phyloP scores from a whole-genome alignment of 2,113 vertebrate genomes.

The Pseudolaguvia tuberculata region DNA sequence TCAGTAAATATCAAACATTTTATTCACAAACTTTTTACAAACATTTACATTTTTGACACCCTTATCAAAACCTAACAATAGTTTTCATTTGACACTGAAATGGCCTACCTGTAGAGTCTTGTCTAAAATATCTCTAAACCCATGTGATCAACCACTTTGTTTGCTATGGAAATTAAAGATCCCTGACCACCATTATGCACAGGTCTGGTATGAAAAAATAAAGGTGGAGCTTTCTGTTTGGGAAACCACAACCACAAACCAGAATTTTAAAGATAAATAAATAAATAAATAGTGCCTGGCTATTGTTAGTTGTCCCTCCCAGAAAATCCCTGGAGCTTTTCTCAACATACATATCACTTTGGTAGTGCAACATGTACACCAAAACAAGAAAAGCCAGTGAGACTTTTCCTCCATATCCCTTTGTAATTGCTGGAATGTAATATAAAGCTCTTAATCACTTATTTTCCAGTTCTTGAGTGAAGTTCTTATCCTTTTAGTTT shows the following conservation, averaged over 20 bases:
- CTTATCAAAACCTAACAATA: no score
- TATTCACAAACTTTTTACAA: no score
- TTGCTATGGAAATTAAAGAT: background rate
- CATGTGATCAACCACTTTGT: background rate
- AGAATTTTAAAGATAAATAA: background rate
- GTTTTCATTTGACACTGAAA: background rate
- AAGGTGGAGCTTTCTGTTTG: slow-evolving; percentile 26
- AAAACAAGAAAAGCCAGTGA: slow-evolving; percentile 29
- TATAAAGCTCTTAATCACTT: slow-evolving; percentile 9
- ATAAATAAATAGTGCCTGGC: slow-evolving; percentile 20
- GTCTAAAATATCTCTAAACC: background rate
- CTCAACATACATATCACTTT: slow-evolving; percentile 34
- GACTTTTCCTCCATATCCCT: slow-evolving; percentile 19
- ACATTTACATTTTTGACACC: background rate
- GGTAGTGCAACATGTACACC: slow-evolving; percentile 19
- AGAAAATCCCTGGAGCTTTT: slow-evolving; percentile 29
- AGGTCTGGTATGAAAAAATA: slow-evolving; percentile 26
- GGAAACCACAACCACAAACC: slow-evolving; percentile 32
- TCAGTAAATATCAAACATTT: background rate
- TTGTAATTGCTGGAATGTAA: slow-evolving; percentile 32
- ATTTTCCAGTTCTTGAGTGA: background rate
- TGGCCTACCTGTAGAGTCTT: background rate
- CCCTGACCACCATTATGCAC: background rate
- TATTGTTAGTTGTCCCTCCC: slow-evolving; percentile 30
- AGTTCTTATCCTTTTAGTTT: background rate